Evolutionary conservation across 2,113 vertebrate species (phyloP).

Genomic region (Eclectus roratus): DNA sequence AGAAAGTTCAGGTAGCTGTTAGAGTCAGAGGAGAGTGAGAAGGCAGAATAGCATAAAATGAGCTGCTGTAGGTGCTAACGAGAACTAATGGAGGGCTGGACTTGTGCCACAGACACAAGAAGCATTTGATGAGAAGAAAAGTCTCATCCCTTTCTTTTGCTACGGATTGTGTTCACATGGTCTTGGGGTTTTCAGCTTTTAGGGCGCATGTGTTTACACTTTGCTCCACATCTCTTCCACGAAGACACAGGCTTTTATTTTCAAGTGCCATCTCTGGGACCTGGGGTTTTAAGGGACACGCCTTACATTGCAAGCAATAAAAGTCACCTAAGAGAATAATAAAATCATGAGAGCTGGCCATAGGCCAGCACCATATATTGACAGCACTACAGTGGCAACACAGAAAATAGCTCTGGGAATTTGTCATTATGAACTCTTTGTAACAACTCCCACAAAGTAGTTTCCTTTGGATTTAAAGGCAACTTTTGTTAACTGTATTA

Average conservation of each 20-base stretch:
- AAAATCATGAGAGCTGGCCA: not conserved
- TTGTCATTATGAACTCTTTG: not conserved
- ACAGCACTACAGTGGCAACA: not conserved
- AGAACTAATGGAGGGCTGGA: not conserved
- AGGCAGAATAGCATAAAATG: not conserved
- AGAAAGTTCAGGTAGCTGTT: not conserved
- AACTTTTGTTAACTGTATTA: not conserved
- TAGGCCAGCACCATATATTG: not conserved
- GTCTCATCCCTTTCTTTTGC: not conserved
- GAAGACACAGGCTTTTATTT: not conserved
- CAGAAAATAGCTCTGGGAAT: not conserved
- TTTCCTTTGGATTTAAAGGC: not conserved
- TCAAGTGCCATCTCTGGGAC: not conserved
- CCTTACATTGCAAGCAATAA: not conserved
- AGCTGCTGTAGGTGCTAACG: not conserved
- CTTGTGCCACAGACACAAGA: not conserved
- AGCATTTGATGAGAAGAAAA: not conserved
- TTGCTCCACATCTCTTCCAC: not conserved
- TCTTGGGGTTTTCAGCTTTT: rapidly evolving
- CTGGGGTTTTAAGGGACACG: not conserved
- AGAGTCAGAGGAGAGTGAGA: not conserved
- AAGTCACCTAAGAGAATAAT: not conserved
- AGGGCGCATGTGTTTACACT: not conserved
- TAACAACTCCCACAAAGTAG: not conserved
- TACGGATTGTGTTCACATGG: not conserved